A percentile compares a stretch with the other conserved stretches of the same genome.
Evolutionary conservation across 2,888 invertebrate species (phyloP).

Genomic region (Leucozona laternaria): DNA sequence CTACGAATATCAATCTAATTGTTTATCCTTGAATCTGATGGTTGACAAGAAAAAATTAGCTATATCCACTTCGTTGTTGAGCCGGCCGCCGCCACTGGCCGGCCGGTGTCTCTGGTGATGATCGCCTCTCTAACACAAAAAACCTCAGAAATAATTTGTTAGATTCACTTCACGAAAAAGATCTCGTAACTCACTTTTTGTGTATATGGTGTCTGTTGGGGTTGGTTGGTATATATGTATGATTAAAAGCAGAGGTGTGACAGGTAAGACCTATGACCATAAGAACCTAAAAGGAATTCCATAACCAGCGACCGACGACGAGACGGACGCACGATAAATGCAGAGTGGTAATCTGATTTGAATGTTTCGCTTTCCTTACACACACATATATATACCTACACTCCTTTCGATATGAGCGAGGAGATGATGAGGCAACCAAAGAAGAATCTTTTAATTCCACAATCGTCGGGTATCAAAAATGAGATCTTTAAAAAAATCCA

Average conservation of each 20-base stretch:
- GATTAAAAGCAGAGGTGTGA: constrained; percentile 66
- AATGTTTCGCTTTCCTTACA: constrained; percentile 68
- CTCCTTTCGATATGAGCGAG: constrained; percentile 1
- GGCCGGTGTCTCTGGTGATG: constrained; percentile 20
- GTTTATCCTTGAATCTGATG: constrained; percentile 57
- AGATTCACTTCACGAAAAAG: constrained; percentile 59
- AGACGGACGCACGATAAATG: constrained; percentile 29
- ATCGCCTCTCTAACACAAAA: constrained; percentile 52
- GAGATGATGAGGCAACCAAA: constrained; percentile 25
- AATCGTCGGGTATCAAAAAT: constrained; percentile 69
- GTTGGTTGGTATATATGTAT: constrained; percentile 5
- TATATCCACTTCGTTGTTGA: constrained; percentile 35
- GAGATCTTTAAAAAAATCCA: constrained; percentile 64
- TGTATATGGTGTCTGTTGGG: neutral
- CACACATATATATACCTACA: constrained; percentile 13
- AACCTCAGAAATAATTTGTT: constrained; percentile 69
- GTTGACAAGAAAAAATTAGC: constrained; percentile 70
- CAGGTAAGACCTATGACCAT: constrained; percentile 48
- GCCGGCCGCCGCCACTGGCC: no score
- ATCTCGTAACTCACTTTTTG: constrained; percentile 69
- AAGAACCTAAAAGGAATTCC: constrained; percentile 61
- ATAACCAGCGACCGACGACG: constrained; percentile 45
- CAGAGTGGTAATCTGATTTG: constrained; percentile 65
- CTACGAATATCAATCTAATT: constrained; percentile 16
- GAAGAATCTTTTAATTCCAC: constrained; percentile 66